Conservation (phyloP, 2,113 vertebrate species). For the Nannospalax galili region DNA sequence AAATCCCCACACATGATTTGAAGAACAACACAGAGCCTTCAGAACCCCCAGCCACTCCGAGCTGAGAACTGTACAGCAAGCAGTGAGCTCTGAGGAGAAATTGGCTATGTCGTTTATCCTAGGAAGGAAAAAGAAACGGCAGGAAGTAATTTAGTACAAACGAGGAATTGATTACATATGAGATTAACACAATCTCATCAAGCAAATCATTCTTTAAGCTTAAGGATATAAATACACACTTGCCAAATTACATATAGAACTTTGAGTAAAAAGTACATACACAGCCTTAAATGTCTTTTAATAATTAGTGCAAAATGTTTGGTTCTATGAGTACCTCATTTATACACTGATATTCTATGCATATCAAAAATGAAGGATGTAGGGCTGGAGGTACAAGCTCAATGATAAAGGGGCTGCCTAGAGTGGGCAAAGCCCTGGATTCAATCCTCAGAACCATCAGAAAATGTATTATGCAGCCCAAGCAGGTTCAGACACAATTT, state of each 20-base stretch:
- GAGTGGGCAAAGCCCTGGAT: neutral
- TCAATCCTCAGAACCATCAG: neutral
- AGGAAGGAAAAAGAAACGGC: neutral
- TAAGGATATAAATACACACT: neutral
- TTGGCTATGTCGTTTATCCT: conserved; percentile 86
- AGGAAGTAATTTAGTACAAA: neutral
- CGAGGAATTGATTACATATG: accelerated
- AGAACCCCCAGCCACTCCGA: conserved; percentile 85
- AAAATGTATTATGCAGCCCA: neutral
- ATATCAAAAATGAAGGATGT: neutral
- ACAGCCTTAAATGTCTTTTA: neutral
- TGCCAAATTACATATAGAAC: neutral
- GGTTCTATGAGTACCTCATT: neutral
- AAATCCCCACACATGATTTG: conserved; percentile 88
- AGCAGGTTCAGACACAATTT: neutral
- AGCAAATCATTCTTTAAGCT: neutral
- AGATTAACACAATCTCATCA: neutral
- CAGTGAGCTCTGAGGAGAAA: conserved; percentile 84
- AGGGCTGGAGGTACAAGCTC: neutral
- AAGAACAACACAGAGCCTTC: conserved; percentile 88
- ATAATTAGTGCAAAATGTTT: neutral
- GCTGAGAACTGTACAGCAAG: conserved; percentile 86
- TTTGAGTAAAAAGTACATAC: neutral
- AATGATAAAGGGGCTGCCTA: too few relatives aligned
- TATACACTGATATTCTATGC: neutral